phyloP scores from a whole-genome alignment of 53 echinoderm and acorn worm species.

The Actinopyga echinites region DNA sequence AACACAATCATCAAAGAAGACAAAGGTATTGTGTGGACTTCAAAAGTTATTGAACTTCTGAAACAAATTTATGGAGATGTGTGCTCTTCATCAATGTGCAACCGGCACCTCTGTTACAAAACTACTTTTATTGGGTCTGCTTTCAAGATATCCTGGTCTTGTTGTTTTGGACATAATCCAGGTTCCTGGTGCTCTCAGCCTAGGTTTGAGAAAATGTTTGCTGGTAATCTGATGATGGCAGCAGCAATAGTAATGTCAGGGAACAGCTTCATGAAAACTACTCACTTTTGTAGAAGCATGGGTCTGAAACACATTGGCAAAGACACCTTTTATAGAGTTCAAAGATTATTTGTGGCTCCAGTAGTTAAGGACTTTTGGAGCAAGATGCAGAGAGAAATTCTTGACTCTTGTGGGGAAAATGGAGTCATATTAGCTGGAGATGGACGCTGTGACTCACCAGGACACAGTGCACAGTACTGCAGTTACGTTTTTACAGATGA shows the following conservation, averaged over 20 bases:
- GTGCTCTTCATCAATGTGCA: background rate
- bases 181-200: slow-evolving; percentile 56
- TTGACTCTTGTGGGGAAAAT: background rate
- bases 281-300: background rate
- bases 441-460: background rate
- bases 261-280: background rate
- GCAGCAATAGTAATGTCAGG: background rate
- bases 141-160: background rate
- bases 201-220: background rate
- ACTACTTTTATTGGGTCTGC: background rate
- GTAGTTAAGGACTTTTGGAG: background rate
- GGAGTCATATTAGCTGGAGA: background rate
- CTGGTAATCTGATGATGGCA: background rate
- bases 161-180: background rate
- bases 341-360: background rate
- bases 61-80: slow-evolving; percentile 13
- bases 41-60: background rate
- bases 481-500: slow-evolving; percentile 5
- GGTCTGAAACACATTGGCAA: background rate
- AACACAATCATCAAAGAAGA: background rate
- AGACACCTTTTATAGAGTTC: background rate
- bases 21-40: background rate
- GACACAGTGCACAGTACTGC: slow-evolving; percentile 23
- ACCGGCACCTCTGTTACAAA: background rate
- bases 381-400: background rate